These are phyloP conservation scores for Trachymyrmex septentrionalis DNA, from an alignment of 1,140 invertebrate species.

Conservation along the genomic window DNA sequence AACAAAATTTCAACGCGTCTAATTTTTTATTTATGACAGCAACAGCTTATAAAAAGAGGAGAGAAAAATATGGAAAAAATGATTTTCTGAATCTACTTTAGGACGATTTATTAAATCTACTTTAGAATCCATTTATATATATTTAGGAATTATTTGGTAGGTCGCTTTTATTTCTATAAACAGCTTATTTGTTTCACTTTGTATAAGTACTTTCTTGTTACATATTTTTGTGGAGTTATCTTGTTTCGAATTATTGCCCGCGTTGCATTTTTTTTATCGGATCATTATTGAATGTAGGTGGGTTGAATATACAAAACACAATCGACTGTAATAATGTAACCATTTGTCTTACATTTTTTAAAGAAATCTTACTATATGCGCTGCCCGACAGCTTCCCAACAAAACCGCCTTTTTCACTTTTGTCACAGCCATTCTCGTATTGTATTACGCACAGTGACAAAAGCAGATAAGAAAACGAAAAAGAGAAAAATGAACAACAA, in stretches of 20 bases:
- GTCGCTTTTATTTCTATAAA: background rate
- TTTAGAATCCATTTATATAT: too few species aligned
- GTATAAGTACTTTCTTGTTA: background rate
- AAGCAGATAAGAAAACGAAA: background rate
- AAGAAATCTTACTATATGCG: background rate
- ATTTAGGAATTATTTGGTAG: background rate
- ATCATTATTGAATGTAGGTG: background rate
- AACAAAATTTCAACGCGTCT: background rate
- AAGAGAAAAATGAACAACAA: conserved; percentile 26
- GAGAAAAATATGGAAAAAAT: too few species aligned
- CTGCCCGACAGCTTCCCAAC: background rate
- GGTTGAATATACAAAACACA: background rate
- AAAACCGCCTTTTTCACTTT: background rate
- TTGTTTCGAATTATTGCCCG: background rate
- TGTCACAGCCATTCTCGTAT: background rate
- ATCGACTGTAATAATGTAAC: background rate
- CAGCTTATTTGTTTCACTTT: background rate
- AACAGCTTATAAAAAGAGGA: background rate
- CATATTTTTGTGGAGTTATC: background rate
- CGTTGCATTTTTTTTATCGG: background rate
- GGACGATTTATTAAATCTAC: too few species aligned
- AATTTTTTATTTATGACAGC: background rate
- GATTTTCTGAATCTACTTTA: too few species aligned
- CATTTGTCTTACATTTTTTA: background rate
- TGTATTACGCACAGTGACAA: conserved; percentile 11